Evolutionary conservation across 1,140 invertebrate genomes (phyloP).

Genomic region (Drosophila lowei): DNA sequence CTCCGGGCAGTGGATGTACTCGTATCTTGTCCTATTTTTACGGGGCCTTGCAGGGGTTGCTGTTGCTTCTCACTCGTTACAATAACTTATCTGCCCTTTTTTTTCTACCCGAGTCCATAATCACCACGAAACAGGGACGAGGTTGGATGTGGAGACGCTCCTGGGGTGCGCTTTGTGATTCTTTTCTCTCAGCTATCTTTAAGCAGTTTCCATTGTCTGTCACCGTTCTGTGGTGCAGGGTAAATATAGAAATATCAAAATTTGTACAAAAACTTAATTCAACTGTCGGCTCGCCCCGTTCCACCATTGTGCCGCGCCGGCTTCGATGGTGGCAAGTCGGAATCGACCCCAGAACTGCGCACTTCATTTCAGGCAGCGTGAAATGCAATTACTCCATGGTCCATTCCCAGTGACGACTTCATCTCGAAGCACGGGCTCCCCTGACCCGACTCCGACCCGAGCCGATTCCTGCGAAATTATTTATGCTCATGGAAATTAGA

Average conservation of each 20-base stretch:
- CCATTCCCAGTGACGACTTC: constrained; percentile 71
- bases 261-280: constrained; percentile 72
- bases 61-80: constrained; percentile 33
- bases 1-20: constrained; percentile 58
- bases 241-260: constrained; percentile 67
- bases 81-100: constrained; percentile 81
- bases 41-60: constrained; percentile 66
- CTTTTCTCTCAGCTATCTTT: constrained; percentile 49
- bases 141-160: constrained; percentile 52
- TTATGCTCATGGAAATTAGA: constrained; percentile 65
- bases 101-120: constrained; percentile 66
- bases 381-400: constrained; percentile 80
- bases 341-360: constrained; percentile 35
- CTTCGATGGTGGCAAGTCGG: constrained; percentile 56
- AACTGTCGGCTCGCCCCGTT: constrained; percentile 10
- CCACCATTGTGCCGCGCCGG: constrained; percentile 35
- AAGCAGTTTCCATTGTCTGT: constrained; percentile 73
- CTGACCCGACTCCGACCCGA: not conserved
- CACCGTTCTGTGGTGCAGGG: constrained; percentile 70
- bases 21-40: constrained; percentile 78
- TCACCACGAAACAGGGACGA: constrained; percentile 39
- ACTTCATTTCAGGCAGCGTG: constrained; percentile 74
- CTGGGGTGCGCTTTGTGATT: constrained; percentile 74
- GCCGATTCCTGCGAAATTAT: constrained; percentile 46
- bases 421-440: constrained; percentile 36